These are phyloP conservation scores for Coluber constrictor DNA, from an alignment of 2,797 vertebrate genomes.

Conservation along the genomic window DNA sequence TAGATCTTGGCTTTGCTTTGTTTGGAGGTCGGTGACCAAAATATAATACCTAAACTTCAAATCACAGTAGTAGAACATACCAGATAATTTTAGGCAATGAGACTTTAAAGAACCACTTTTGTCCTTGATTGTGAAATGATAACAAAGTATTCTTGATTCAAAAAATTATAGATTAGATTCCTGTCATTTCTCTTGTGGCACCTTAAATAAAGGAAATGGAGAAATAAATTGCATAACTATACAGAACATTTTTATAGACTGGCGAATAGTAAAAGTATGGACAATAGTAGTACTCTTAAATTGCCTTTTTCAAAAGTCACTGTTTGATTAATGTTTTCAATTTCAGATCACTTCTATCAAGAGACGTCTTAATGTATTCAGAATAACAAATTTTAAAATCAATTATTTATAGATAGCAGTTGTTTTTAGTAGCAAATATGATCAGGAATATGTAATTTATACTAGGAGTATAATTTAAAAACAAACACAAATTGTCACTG, in stretches of 20 bases:
- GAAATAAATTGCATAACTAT: neutral
- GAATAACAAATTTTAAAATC: conserved; percentile 29
- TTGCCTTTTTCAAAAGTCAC: neutral
- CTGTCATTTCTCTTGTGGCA: neutral
- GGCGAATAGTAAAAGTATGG: neutral
- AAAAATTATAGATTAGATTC: neutral
- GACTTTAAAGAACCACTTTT: neutral
- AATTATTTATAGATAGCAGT: neutral
- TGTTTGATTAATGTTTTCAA: neutral
- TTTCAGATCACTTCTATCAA: conserved; percentile 5
- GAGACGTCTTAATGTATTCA: neutral
- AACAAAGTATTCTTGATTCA: neutral
- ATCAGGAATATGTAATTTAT: neutral
- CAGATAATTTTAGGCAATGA: neutral
- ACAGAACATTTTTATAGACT: neutral
- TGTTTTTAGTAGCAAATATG: neutral
- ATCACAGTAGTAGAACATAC: neutral
- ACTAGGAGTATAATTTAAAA: neutral
- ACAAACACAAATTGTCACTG: neutral
- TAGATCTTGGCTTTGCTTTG: neutral
- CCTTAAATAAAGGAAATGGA: neutral
- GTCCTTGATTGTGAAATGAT: neutral
- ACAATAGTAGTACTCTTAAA: neutral
- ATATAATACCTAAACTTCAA: neutral
- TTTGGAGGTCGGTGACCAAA: neutral